Base-by-base conservation (phyloP, 1,140 invertebrate species). In the Drosophila eugracilis region DNA sequence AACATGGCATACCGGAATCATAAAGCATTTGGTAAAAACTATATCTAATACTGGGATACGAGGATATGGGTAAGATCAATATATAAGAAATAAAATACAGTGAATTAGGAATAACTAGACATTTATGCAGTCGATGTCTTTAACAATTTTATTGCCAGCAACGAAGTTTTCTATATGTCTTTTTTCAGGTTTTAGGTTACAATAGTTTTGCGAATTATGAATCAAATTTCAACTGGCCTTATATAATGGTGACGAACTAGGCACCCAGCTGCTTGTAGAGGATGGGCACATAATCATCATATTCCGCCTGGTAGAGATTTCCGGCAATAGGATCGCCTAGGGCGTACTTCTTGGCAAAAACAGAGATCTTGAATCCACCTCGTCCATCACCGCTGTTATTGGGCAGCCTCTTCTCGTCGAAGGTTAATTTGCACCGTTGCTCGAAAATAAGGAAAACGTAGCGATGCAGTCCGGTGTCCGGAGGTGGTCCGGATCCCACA, bases 391-490 rank as follows among this genome's bases (percentile, higher is more conserved):
- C 95, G 71, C 94, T 95, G 36, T 92, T 95, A 92, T 91, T 97
- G 94, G 91, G 71, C 62, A 91, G 69, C 22, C 66, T 53, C 48
- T 80, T 75, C 59, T 91, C 91, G 34, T 90, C 83, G 17, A 90
- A 92, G 7, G 62, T 58, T 3, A 92, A 47, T 32, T 89, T 78
- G 39, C 73, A 59, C 5, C 49, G 69, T 59, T 99, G 98, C 89
- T 97, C 96, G 92, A 95, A 99, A 0, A 98, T 86, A 12, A 98
- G 83, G 74, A 97, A 98, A 0, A 99, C 95, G 88, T 99, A 99
- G 44, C 98, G 95, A 93, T 99, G 98, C 24, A 98, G 93, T 50
- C 95, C 96, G 22, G 96, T 97, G 39, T 93, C 95, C 76, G 95
- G 91, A 9, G 97, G 97, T 0, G 97, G 97, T 15, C 97, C 97